Evolutionary conservation across 1,140 invertebrate species (phyloP).

Genomic region (Probaryconus sp.): DNA sequence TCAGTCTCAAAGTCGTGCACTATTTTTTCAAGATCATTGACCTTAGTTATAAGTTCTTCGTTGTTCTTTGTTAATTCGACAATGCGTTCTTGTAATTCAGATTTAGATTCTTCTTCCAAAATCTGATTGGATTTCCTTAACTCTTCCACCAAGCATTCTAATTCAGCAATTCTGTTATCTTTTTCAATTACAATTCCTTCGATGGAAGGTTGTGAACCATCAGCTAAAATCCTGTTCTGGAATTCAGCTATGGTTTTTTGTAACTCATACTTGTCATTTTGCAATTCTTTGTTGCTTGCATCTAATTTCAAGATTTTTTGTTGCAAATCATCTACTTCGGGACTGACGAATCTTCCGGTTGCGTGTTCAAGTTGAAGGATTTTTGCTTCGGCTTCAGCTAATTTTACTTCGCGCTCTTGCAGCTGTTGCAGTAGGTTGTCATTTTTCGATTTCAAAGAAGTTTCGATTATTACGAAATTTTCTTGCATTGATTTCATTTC

Average conservation of each 20-base stretch:
- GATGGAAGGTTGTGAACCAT: constrained; percentile 29
- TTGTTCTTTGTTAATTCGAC: constrained; percentile 64
- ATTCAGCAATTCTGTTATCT: constrained; percentile 72
- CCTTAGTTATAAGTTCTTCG: constrained; percentile 66
- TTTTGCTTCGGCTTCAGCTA: constrained; percentile 68
- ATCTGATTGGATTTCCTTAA: constrained; percentile 68
- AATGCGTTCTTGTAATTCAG: constrained; percentile 66
- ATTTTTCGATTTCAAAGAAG: constrained; percentile 72
- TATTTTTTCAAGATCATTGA: constrained; percentile 65
- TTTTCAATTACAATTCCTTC: constrained; percentile 68
- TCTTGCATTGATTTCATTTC: constrained; percentile 81
- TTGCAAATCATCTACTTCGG: constrained; percentile 63
- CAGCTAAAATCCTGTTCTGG: constrained; percentile 66
- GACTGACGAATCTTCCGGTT: constrained; percentile 59
- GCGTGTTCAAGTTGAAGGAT: constrained; percentile 69
- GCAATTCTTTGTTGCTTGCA: constrained; percentile 63
- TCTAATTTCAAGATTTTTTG: constrained; percentile 68
- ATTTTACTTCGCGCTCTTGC: constrained; percentile 68
- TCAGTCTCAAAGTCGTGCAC: constrained; percentile 68
- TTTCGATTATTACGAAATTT: constrained; percentile 79
- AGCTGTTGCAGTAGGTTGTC: constrained; percentile 72
- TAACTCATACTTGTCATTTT: constrained; percentile 72
- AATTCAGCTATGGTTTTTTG: constrained; percentile 70
- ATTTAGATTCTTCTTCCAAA: constrained; percentile 66
- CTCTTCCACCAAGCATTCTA: constrained; percentile 72